phyloP scores from a whole-genome alignment of 1,140 invertebrate genomes.

The Bombus fervidus region DNA sequence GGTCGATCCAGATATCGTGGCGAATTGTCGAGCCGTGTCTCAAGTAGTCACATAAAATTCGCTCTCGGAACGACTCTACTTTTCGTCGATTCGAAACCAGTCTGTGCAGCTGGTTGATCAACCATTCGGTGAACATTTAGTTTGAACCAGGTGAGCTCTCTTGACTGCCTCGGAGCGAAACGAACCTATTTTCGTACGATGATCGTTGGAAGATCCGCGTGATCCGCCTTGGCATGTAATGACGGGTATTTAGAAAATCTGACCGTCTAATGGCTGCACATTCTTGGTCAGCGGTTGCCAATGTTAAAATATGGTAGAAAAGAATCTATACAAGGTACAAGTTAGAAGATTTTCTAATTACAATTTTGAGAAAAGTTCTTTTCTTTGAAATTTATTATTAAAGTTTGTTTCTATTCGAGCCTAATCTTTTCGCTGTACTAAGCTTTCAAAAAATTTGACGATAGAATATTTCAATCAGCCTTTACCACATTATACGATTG shows the following conservation, averaged over 20 bases:
- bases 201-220: background rate
- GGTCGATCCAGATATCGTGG: constrained; percentile 5
- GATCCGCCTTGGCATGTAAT: background rate
- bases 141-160: background rate
- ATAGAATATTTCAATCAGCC: too few species aligned
- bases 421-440: too few species aligned
- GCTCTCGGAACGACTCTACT: constrained; percentile 22
- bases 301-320: background rate
- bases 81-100: constrained; percentile 52
- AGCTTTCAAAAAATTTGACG: too few species aligned
- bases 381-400: too few species aligned
- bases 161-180: background rate
- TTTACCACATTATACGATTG: too few species aligned
- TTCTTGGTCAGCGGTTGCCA: constrained; percentile 40
- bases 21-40: background rate
- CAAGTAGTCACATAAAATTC: constrained; percentile 24
- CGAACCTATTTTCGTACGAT: background rate
- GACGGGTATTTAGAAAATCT: constrained; percentile 40
- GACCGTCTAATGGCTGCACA: background rate
- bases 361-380: too few species aligned
- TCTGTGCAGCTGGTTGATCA: constrained; percentile 26
- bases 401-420: background rate
- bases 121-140: background rate
- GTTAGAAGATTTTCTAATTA: too few species aligned
- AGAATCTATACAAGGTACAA: background rate